Conservation (phyloP, 2,888 invertebrate species). For the Philereme vetulata region DNA sequence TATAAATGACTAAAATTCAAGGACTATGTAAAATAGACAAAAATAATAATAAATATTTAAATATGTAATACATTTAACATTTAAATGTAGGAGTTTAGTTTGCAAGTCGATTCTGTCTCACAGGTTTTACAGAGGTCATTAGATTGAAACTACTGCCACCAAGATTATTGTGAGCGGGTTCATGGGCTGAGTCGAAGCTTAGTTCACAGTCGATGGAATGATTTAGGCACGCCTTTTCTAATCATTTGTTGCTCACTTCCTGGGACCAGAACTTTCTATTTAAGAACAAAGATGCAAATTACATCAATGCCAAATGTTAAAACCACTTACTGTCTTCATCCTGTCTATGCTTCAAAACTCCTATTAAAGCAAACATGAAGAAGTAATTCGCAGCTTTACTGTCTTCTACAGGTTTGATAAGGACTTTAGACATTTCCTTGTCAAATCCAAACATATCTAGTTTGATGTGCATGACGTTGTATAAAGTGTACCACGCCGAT, state of each 20-base stretch:
- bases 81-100: conserved; percentile 54
- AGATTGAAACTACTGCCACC: conserved; percentile 59
- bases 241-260: conserved; percentile 59
- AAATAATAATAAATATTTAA: too few species aligned
- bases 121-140: conserved; percentile 64
- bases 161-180: conserved; percentile 70
- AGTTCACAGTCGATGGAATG: conserved; percentile 48
- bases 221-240: conserved; percentile 70
- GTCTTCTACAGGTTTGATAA: conserved; percentile 21
- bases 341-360: conserved; percentile 50
- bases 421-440: conserved; percentile 38
- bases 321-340: conserved; percentile 48
- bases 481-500: conserved; percentile 54
- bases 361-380: conserved; percentile 47
- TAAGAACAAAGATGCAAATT: too few species aligned
- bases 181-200: conserved; percentile 60
- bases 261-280: too few species aligned
- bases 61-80: neutral
- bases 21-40: too few species aligned
- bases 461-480: conserved; percentile 41
- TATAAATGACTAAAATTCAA: neutral
- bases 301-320: neutral
- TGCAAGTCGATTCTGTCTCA: conserved; percentile 54
- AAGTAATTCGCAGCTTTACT: conserved; percentile 39
- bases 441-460: conserved; percentile 36